Percentiles rank a stretch among this genome's conserved stretches.
These are phyloP conservation scores for Cotesia chilonis DNA, from an alignment of 1,140 invertebrate genomes.

Conservation along the genomic window DNA sequence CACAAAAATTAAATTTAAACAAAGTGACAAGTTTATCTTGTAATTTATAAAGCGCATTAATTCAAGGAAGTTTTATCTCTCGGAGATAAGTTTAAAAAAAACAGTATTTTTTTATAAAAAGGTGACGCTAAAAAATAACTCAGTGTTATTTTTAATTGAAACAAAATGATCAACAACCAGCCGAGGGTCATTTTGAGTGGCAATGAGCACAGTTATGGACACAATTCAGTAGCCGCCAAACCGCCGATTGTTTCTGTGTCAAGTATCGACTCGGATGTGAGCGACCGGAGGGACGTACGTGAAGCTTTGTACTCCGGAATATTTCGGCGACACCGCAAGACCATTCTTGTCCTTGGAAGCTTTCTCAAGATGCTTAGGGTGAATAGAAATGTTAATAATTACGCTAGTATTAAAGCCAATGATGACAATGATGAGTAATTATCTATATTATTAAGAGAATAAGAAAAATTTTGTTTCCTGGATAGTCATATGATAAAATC, in stretches of 20 bases:
- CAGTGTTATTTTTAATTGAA: not conserved
- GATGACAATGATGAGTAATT: slow-evolving; percentile 64
- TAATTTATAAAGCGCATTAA: no score
- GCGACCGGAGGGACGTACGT: slow-evolving; percentile 76
- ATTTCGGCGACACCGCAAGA: slow-evolving; percentile 79
- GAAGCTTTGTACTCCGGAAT: slow-evolving; percentile 83
- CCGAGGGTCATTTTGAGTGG: slow-evolving; percentile 56
- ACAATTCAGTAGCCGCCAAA: slow-evolving; percentile 60
- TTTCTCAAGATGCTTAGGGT: slow-evolving; percentile 82
- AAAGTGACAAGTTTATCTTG: no score
- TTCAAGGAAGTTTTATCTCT: no score
- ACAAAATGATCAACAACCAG: slow-evolving; percentile 62
- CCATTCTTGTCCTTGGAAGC: slow-evolving; percentile 80
- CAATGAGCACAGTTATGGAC: slow-evolving; percentile 48
- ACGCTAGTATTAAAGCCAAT: slow-evolving; percentile 76
- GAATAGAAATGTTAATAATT: slow-evolving; percentile 77
- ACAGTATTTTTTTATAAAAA: no score
- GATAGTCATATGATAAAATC: no score
- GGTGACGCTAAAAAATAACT: no score
- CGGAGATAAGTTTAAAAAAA: no score
- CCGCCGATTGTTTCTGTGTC: slow-evolving; percentile 61
- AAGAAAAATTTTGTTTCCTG: no score
- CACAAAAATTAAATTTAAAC: no score
- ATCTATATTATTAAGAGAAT: slow-evolving; percentile 2
- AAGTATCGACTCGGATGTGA: slow-evolving; percentile 69